Conservation (phyloP, 1,140 invertebrate species). For the Plodia interpunctella region DNA sequence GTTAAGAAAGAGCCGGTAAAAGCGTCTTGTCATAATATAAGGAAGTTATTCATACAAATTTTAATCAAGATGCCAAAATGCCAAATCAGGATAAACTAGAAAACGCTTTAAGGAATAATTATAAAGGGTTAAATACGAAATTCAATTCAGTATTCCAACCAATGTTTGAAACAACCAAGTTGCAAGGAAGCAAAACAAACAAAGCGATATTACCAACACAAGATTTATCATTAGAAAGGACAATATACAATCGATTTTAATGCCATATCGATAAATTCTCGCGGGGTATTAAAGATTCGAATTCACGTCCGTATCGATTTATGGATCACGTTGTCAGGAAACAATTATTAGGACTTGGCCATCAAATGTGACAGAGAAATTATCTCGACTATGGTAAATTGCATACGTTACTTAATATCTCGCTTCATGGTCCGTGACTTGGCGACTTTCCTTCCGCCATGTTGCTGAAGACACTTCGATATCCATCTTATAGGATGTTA, state of each 20-base stretch:
- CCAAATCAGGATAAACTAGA: too few relatives aligned
- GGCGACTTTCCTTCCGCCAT: constrained; percentile 34
- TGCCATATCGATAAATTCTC: constrained; percentile 34
- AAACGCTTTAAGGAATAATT: too few relatives aligned
- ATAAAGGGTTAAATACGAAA: too few relatives aligned
- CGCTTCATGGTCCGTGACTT: constrained; percentile 20
- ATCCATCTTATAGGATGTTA: background rate
- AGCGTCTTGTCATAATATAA: too few relatives aligned
- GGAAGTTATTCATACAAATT: background rate
- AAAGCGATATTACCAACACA: constrained; percentile 4
- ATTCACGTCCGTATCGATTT: constrained; percentile 39
- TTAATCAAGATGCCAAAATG: background rate
- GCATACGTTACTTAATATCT: constrained; percentile 25
- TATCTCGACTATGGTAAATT: constrained; percentile 33
- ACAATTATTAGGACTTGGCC: constrained; percentile 32
- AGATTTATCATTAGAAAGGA: constrained; percentile 35
- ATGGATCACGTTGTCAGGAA: constrained; percentile 40
- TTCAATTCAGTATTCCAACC: too few relatives aligned
- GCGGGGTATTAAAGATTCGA: constrained; percentile 28
- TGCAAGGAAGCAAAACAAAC: constrained; percentile 1
- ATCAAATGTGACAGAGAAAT: constrained; percentile 34
- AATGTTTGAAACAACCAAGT: background rate
- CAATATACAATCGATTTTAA: constrained; percentile 38
- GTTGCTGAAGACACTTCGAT: constrained; percentile 24
- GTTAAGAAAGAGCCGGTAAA: too few relatives aligned